A percentile compares a stretch with the other conserved stretches of the same genome.
phyloP scores from a whole-genome alignment of 2,113 vertebrate genomes.

The Anhinga rufa region DNA sequence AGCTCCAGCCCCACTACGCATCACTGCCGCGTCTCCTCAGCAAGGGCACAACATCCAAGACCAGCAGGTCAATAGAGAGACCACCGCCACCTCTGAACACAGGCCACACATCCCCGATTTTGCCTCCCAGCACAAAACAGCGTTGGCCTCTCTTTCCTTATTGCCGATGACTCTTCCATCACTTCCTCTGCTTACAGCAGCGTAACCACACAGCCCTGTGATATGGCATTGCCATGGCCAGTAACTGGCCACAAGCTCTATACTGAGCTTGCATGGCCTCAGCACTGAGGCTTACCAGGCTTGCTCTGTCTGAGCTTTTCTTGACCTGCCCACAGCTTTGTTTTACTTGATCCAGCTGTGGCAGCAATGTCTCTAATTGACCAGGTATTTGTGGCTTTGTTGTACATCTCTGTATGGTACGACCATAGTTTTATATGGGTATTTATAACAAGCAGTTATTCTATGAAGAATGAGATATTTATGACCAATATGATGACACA shows the following conservation, averaged over 20 bases:
- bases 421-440: not conserved
- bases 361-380: not conserved
- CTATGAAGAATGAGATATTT: not conserved
- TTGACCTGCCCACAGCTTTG: not conserved
- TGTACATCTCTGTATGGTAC: not conserved
- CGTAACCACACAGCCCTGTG: not conserved
- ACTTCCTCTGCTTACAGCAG: not conserved
- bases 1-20: not conserved
- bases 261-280: not conserved
- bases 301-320: not conserved
- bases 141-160: not conserved
- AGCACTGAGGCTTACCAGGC: not conserved
- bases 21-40: not conserved
- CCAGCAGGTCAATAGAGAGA: not conserved
- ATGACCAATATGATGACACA: not conserved
- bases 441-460: not conserved
- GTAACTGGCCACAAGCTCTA: not conserved
- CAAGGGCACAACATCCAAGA: not conserved
- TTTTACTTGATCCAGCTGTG: not conserved
- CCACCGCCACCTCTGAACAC: not conserved
- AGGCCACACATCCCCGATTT: not conserved
- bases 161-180: not conserved
- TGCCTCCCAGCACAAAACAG: not conserved
- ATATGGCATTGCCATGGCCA: accelerated
- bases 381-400: not conserved